Percentiles rank a stretch among this genome's conserved stretches.
phyloP scores from a whole-genome alignment of 2,113 vertebrate species.

The Trochalopteron elliotii region DNA sequence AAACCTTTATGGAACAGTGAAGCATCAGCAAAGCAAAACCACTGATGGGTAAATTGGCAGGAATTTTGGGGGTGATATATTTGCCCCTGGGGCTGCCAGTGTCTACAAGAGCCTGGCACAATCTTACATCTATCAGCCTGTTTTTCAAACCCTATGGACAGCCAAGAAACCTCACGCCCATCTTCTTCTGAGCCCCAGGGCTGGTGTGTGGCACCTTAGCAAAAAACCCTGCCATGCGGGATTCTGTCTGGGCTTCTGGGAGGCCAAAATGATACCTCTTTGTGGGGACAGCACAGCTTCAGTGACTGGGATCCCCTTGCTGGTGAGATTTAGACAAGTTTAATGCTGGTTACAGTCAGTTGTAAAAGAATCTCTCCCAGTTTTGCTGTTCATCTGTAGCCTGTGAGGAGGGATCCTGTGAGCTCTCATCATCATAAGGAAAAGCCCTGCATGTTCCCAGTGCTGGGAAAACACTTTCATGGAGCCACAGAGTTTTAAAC shows the following conservation, averaged over 20 bases:
- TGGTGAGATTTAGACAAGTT: not conserved
- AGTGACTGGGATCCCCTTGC: not conserved
- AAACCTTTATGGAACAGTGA: not conserved
- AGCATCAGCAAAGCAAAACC: not conserved
- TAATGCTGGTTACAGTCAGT: not conserved
- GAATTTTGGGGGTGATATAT: rapidly evolving
- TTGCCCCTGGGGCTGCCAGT: not conserved
- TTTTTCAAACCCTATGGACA: not conserved
- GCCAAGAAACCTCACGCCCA: not conserved
- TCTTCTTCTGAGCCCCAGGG: not conserved
- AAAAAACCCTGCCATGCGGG: not conserved
- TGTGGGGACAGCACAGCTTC: not conserved
- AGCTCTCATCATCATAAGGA: not conserved
- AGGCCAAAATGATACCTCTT: not conserved
- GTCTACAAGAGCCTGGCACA: not conserved
- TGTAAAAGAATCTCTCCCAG: not conserved
- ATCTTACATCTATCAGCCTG: not conserved
- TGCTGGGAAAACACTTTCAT: not conserved
- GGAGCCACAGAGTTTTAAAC: not conserved
- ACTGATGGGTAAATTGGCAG: not conserved
- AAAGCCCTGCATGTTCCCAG: not conserved
- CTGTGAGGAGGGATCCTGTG: not conserved
- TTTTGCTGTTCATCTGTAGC: not conserved
- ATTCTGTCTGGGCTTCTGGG: not conserved
- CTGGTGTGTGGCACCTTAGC: not conserved